A percentile compares a stretch with the other conserved stretches of the same genome.
Evolutionary conservation across 2,888 invertebrate species (phyloP).

Genomic region (Ametastegia equiseti): DNA sequence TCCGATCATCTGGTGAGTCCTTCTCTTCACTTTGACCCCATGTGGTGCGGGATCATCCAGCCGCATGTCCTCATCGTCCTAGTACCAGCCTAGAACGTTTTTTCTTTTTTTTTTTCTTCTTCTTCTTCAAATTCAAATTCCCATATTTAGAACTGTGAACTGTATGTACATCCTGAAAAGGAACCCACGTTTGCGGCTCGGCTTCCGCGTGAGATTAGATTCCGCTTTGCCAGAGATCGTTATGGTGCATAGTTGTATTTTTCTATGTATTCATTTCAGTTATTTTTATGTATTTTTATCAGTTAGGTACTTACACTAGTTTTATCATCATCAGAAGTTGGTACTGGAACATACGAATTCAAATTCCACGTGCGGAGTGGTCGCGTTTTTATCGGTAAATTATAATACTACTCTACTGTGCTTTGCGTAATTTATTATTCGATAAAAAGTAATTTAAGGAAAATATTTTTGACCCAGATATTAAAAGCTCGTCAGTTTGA

Average conservation of each 20-base stretch:
- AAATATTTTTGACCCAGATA: background rate
- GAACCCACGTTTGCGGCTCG: background rate
- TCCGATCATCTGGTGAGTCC: constrained; percentile 69
- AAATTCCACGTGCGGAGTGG: background rate
- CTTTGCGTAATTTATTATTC: no score
- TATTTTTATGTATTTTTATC: background rate
- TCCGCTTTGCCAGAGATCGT: background rate
- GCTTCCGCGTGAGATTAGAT: constrained; percentile 29
- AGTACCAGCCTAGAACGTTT: constrained; percentile 47
- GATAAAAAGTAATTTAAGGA: background rate
- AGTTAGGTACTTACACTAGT: background rate
- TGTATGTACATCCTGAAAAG: constrained; percentile 5
- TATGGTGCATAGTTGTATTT: background rate
- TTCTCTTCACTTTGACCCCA: constrained; percentile 59
- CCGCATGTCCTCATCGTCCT: constrained; percentile 61
- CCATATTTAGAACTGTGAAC: background rate
- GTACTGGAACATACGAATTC: background rate
- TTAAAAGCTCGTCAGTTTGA: constrained; percentile 25
- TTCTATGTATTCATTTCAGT: background rate
- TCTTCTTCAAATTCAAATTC: constrained; percentile 17
- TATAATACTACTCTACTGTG: background rate
- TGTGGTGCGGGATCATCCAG: constrained; percentile 60
- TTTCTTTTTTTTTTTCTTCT: constrained; percentile 45
- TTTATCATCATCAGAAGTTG: background rate
- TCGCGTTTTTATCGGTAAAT: background rate